Evolutionary conservation across 1,140 invertebrate genomes (phyloP).

Genomic region (Dendrolimus kikuchii): DNA sequence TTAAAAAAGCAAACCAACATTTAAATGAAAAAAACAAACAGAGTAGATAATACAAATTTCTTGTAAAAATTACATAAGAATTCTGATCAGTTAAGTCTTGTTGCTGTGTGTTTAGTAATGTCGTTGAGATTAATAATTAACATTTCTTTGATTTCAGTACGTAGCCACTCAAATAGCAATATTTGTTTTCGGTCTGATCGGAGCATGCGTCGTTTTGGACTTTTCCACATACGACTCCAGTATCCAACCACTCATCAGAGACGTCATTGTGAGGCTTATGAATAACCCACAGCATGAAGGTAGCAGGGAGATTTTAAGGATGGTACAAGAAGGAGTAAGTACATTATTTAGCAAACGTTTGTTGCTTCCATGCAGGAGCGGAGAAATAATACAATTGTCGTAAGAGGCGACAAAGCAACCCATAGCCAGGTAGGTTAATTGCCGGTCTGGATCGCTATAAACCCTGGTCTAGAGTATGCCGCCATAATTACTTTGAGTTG

Average conservation of each 20-base stretch:
- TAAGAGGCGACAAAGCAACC: too few relatives aligned
- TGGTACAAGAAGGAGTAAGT: slow-evolving; percentile 90
- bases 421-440: too few relatives aligned
- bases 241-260: slow-evolving; percentile 81
- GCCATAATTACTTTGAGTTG: too few relatives aligned
- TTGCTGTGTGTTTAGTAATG: background rate
- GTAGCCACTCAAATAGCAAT: slow-evolving; percentile 78
- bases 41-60: too few relatives aligned
- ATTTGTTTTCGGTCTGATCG: slow-evolving; percentile 81
- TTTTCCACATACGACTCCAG: slow-evolving; percentile 85
- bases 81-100: too few relatives aligned
- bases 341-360: background rate
- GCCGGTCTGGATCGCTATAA: too few relatives aligned
- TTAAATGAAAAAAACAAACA: too few relatives aligned
- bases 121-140: background rate
- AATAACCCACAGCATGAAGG: slow-evolving; percentile 78
- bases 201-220: slow-evolving; percentile 83
- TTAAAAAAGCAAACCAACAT: too few relatives aligned
- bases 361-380: too few relatives aligned
- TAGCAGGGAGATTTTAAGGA: slow-evolving; percentile 76
- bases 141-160: slow-evolving; percentile 71
- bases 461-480: too few relatives aligned
- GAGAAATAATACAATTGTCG: too few relatives aligned
- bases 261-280: slow-evolving; percentile 81
- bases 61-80: too few relatives aligned